These are phyloP conservation scores for Bombus waltoni DNA, from an alignment of 1,140 invertebrate species.

Conservation along the genomic window DNA sequence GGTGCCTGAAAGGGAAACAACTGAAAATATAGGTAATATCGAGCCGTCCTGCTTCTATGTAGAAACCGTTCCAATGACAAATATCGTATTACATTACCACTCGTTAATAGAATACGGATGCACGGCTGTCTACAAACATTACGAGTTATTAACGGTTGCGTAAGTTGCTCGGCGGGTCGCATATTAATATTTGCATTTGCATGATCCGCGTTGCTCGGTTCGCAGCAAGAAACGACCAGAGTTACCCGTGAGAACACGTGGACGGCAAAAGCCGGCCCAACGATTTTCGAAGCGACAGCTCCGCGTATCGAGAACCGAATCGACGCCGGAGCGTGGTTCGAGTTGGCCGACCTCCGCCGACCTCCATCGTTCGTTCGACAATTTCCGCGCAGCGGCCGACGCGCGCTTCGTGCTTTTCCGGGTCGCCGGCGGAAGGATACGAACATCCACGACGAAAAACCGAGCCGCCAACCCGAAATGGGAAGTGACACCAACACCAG, in stretches of 20 bases:
- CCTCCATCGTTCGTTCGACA: slow-evolving; percentile 22
- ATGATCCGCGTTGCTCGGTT: slow-evolving; percentile 2
- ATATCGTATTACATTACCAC: slow-evolving; percentile 8
- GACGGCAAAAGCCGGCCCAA: background rate
- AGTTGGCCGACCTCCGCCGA: slow-evolving; percentile 35
- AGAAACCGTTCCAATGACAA: background rate
- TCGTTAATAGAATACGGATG: slow-evolving; percentile 6
- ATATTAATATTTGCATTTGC: slow-evolving; percentile 34
- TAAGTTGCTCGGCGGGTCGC: background rate
- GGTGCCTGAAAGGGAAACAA: background rate
- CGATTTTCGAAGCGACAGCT: background rate
- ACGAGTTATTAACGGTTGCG: slow-evolving; percentile 35
- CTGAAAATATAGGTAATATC: slow-evolving; percentile 16
- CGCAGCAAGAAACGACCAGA: background rate
- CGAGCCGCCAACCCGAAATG: background rate
- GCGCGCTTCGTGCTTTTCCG: slow-evolving; percentile 23
- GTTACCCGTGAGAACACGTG: background rate
- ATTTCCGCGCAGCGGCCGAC: slow-evolving; percentile 21
- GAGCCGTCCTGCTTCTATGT: background rate
- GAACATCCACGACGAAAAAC: slow-evolving; percentile 25
- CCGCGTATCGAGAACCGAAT: background rate
- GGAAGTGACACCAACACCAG: background rate
- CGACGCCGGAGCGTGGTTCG: background rate
- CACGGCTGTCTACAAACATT: slow-evolving; percentile 17
- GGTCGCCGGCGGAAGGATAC: background rate